Conservation (phyloP, 2,797 vertebrate species). For the Cyclura pinguis region DNA sequence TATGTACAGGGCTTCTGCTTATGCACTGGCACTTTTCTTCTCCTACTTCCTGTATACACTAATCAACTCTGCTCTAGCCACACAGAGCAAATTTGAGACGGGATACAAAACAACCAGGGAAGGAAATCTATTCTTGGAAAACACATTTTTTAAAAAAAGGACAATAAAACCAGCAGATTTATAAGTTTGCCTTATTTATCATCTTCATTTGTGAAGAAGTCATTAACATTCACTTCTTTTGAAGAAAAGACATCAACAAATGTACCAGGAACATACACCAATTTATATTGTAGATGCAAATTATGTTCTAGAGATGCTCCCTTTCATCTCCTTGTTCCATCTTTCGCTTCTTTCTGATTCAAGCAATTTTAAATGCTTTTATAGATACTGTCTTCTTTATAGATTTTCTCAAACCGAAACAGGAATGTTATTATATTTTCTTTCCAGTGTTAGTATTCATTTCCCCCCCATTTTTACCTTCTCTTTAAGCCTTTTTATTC, state of each 20-base stretch:
- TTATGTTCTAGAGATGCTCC: fast-evolving
- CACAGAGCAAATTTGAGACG: too few species aligned
- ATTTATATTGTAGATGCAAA: neutral
- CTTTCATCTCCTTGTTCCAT: neutral
- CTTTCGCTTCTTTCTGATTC: slow-evolving; percentile 24
- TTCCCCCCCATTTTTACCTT: slow-evolving; percentile 25
- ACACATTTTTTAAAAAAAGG: neutral
- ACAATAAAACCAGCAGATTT: neutral
- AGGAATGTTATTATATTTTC: slow-evolving; percentile 16
- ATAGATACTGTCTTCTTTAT: neutral
- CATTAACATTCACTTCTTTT: fast-evolving
- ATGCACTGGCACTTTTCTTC: too few species aligned
- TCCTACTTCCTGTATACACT: too few species aligned
- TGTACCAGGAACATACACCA: slow-evolving; percentile 25
- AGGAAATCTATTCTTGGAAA: neutral
- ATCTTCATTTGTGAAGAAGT: neutral
- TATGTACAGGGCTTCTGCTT: too few species aligned
- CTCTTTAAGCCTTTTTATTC: slow-evolving; percentile 54
- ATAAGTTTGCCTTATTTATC: neutral
- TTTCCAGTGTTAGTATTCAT: slow-evolving; percentile 42
- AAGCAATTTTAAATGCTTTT: neutral
- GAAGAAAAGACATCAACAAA: neutral
- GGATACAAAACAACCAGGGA: too few species aligned
- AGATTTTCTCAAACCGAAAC: slow-evolving; percentile 30
- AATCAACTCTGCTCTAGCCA: too few species aligned